A percentile compares a stretch with the other conserved stretches of the same genome.
phyloP scores from a whole-genome alignment of 2,888 invertebrate species.

The Drosophila macrospina region DNA sequence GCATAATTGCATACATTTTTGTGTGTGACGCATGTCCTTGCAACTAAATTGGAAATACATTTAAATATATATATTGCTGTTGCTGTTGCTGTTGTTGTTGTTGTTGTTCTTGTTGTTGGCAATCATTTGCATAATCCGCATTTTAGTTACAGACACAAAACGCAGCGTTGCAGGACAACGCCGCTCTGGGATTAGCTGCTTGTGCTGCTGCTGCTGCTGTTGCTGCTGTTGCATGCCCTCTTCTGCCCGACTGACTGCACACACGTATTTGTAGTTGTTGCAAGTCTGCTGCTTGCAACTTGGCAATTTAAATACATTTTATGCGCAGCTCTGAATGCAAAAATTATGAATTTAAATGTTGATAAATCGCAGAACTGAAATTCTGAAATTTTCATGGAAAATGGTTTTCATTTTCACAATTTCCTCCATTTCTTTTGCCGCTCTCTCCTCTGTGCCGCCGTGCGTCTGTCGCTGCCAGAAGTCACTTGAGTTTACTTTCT shows the following conservation, averaged over 20 bases:
- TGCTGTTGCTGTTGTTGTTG: not conserved
- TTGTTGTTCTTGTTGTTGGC: slow-evolving; percentile 27
- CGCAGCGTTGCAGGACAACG: slow-evolving; percentile 9
- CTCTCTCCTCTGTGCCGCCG: not conserved
- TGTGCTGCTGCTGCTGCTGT: slow-evolving; percentile 14
- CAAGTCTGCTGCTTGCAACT: slow-evolving; percentile 44
- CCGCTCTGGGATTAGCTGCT: slow-evolving; percentile 17
- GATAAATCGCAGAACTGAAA: slow-evolving; percentile 79
- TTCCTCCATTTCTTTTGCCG: not conserved
- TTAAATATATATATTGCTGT: not conserved
- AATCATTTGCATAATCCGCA: slow-evolving; percentile 66
- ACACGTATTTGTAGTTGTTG: slow-evolving; percentile 15
- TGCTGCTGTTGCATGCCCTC: slow-evolving; percentile 15
- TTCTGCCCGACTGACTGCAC: slow-evolving; percentile 14
- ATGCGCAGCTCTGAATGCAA: slow-evolving; percentile 53
- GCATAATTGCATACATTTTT: slow-evolving; percentile 46
- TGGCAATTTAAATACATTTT: slow-evolving; percentile 73
- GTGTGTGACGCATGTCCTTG: slow-evolving; percentile 48
- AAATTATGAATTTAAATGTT: slow-evolving; percentile 84
- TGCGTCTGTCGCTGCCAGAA: not conserved
- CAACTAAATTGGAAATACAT: slow-evolving; percentile 56
- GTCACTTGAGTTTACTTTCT: slow-evolving; percentile 8
- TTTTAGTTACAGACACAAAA: slow-evolving; percentile 12
- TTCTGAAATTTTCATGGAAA: slow-evolving; percentile 5
- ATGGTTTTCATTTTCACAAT: slow-evolving; percentile 15